Percentiles rank a stretch among this genome's conserved stretches.
These are phyloP conservation scores for Phymanthus crucifer DNA, from an alignment of 92 coral and sea anemone species.

Conservation along the genomic window DNA sequence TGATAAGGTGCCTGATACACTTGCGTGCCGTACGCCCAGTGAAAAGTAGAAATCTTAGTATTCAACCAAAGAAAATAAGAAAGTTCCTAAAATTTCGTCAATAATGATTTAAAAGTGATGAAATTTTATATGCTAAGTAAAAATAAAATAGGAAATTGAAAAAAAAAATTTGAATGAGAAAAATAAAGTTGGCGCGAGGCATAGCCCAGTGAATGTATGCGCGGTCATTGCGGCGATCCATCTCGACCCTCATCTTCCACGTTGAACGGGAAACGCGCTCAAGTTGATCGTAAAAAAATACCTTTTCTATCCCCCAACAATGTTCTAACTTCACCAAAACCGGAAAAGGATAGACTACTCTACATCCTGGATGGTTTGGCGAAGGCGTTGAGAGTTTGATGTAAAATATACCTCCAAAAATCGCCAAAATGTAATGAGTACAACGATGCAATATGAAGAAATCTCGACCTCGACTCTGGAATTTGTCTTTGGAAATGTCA, in stretches of 20 bases:
- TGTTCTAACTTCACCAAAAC: background rate
- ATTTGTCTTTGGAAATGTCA: conserved; percentile 17
- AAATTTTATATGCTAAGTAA: too few relatives aligned
- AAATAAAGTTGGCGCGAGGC: background rate
- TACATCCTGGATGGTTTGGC: conserved; percentile 8
- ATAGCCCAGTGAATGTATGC: conserved; percentile 9
- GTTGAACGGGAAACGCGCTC: background rate
- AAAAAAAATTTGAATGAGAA: too few relatives aligned
- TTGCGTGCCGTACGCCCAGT: too few relatives aligned
- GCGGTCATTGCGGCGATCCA: conserved; percentile 34
- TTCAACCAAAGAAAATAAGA: too few relatives aligned
- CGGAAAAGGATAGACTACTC: background rate
- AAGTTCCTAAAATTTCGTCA: too few relatives aligned
- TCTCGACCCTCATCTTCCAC: background rate
- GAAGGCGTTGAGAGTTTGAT: conserved; percentile 1
- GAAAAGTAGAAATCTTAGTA: too few relatives aligned
- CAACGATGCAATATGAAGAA: background rate
- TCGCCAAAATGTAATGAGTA: conserved; percentile 5
- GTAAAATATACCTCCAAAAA: background rate
- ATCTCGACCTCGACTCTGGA: background rate
- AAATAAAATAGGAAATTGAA: too few relatives aligned
- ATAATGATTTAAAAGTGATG: too few relatives aligned
- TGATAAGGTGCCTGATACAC: too few relatives aligned
- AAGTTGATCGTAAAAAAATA: background rate
- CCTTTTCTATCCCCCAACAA: background rate